These are phyloP conservation scores for Argopecten irradians DNA, from an alignment of 1,140 invertebrate genomes.

Conservation along the genomic window DNA sequence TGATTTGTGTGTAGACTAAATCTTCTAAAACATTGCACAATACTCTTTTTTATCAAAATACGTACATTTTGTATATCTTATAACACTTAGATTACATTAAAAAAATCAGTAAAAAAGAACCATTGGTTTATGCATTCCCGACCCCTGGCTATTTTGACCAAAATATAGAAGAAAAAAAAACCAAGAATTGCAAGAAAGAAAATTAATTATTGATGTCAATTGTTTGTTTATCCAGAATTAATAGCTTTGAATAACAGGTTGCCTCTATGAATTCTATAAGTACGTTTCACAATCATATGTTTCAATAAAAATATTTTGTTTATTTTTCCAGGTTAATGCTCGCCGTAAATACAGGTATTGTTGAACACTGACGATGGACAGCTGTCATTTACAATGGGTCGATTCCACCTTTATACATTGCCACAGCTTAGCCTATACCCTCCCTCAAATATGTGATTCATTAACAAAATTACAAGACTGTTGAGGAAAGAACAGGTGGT, in stretches of 20 bases:
- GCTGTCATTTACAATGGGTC: not conserved
- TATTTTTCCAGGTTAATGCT: not conserved
- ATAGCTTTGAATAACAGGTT: not conserved
- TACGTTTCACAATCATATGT: not conserved
- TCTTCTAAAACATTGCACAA: too few relatives aligned
- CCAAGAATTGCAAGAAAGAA: too few relatives aligned
- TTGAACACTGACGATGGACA: not conserved
- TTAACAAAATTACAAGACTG: conserved; percentile 31
- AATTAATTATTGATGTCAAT: too few relatives aligned
- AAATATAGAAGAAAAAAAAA: too few relatives aligned
- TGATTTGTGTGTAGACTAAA: too few relatives aligned
- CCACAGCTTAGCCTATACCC: not conserved
- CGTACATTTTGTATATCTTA: too few relatives aligned
- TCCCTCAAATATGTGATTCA: not conserved
- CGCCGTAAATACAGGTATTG: not conserved
- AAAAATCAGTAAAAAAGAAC: too few relatives aligned
- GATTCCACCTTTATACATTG: not conserved
- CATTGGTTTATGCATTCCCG: too few relatives aligned
- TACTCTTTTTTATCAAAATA: too few relatives aligned
- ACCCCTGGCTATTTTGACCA: too few relatives aligned
- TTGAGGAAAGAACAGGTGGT: not conserved
- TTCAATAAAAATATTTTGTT: not conserved
- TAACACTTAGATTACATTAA: too few relatives aligned
- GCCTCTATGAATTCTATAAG: not conserved
- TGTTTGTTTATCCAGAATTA: too few relatives aligned